Evolutionary conservation across 2,797 vertebrate genomes (phyloP).

Genomic region (Danionella dracula): DNA sequence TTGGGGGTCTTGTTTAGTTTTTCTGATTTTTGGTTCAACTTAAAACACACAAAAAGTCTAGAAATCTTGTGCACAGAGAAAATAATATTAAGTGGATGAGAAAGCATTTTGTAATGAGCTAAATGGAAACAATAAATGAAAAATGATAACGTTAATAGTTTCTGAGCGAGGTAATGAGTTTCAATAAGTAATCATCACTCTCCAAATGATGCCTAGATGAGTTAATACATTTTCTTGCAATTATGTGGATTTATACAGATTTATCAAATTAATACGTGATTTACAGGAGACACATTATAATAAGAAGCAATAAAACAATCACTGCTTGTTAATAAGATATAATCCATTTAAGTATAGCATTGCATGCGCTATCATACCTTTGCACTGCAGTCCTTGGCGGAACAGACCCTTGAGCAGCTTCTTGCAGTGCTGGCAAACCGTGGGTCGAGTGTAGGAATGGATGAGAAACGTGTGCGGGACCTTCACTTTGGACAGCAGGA

Average conservation of each 20-base stretch:
- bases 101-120: too few species aligned
- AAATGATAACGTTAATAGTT: too few species aligned
- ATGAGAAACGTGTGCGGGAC: conserved; percentile 95
- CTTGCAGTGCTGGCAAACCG: conserved; percentile 95
- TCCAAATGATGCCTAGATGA: background rate
- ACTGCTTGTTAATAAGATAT: background rate
- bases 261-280: background rate
- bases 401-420: conserved; percentile 95
- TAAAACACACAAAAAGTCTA: too few species aligned
- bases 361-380: conserved; percentile 68
- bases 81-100: too few species aligned
- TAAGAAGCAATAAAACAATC: background rate
- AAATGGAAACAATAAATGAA: too few species aligned
- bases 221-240: background rate
- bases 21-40: too few species aligned
- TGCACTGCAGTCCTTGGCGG: conserved; percentile 91
- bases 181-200: background rate
- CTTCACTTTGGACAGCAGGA: conserved; percentile 91
- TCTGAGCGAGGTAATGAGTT: background rate
- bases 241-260: background rate
- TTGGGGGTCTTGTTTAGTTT: too few species aligned
- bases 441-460: conserved; percentile 93
- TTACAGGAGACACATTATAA: background rate
- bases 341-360: background rate
- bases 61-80: too few species aligned